phyloP scores from a whole-genome alignment of 1,140 invertebrate species.

The Bombus affinis region DNA sequence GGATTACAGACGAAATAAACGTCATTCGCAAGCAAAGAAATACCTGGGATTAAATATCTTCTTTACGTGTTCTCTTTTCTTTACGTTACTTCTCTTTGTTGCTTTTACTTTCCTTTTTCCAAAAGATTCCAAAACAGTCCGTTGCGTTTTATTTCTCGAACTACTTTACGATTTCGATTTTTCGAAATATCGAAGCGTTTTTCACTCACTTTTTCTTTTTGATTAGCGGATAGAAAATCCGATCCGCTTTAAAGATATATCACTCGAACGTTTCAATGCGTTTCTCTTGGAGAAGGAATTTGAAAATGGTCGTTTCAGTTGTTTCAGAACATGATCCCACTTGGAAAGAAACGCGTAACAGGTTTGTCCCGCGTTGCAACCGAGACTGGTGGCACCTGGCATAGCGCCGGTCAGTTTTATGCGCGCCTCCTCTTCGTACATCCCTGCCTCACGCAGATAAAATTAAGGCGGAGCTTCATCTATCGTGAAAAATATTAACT shows the following conservation, averaged over 20 bases:
- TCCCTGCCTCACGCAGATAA: slow-evolving; percentile 63
- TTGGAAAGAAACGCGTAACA: slow-evolving; percentile 44
- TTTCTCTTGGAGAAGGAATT: not conserved
- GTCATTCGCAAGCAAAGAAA: slow-evolving; percentile 14
- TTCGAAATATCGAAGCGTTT: not conserved
- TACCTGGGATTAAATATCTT: not conserved
- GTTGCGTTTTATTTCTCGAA: no score
- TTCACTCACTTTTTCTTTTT: slow-evolving; percentile 40
- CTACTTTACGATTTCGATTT: not conserved
- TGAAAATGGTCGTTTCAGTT: not conserved
- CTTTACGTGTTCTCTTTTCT: not conserved
- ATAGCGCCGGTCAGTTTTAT: slow-evolving; percentile 71
- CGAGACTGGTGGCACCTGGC: slow-evolving; percentile 60
- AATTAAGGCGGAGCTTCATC: slow-evolving; percentile 53
- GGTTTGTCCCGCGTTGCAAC: slow-evolving; percentile 57
- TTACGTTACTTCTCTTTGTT: not conserved
- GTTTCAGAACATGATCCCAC: slow-evolving; percentile 3
- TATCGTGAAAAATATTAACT: slow-evolving; percentile 33
- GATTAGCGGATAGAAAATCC: slow-evolving; percentile 2
- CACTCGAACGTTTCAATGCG: not conserved
- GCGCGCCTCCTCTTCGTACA: slow-evolving; percentile 57
- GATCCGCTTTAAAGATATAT: slow-evolving; percentile 40
- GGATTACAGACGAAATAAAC: not conserved
- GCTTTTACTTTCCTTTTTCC: not conserved
- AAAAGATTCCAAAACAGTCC: not conserved